phyloP scores from a whole-genome alignment of 2,113 vertebrate species.

The Eira barbara region DNA sequence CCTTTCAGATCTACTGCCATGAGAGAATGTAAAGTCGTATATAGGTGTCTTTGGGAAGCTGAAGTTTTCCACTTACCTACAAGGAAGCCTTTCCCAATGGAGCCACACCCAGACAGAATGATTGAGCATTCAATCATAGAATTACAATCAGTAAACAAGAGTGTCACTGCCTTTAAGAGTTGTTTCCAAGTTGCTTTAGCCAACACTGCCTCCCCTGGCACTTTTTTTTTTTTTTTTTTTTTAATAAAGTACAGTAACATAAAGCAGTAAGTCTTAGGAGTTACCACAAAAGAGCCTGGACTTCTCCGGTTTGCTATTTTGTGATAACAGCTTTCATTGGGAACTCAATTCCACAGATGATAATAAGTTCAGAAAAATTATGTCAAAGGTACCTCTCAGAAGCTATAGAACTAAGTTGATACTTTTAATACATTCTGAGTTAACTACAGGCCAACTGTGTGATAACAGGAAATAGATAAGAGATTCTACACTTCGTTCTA shows the following conservation, averaged over 20 bases:
- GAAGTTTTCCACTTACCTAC: background rate
- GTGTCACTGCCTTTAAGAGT: background rate
- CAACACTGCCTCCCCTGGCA: background rate
- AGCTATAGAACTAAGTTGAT: background rate
- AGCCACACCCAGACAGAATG: constrained; percentile 46
- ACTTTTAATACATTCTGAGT: background rate
- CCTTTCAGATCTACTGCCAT: background rate
- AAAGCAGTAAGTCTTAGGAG: background rate
- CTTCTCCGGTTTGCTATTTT: background rate
- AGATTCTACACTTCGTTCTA: background rate
- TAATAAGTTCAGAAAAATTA: background rate
- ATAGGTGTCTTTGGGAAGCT: background rate
- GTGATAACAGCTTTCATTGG: background rate
- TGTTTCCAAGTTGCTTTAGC: background rate
- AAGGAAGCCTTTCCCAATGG: constrained; percentile 28
- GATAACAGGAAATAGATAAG: background rate
- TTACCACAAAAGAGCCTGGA: background rate
- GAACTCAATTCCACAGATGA: background rate
- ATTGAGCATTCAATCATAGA: constrained; percentile 18
- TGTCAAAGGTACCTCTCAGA: background rate
- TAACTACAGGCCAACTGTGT: background rate
- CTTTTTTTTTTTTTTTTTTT: background rate
- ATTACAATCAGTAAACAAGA: constrained; percentile 49
- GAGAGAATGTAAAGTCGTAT: background rate
- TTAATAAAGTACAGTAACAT: background rate